phyloP scores from a whole-genome alignment of 2,113 vertebrate species.

The Okapia johnstoni region DNA sequence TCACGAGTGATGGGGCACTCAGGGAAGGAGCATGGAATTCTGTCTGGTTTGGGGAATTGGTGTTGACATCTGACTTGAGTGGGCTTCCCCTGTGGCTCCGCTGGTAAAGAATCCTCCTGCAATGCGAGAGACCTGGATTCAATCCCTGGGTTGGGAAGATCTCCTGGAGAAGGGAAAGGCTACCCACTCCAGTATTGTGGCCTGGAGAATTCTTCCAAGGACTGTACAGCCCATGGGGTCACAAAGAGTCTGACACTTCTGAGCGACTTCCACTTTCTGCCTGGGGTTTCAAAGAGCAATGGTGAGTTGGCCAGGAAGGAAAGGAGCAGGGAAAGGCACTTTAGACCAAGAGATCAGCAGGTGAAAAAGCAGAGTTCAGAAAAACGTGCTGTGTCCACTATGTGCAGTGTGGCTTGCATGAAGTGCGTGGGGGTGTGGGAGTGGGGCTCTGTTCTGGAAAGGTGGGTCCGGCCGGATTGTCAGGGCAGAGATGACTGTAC shows the following conservation, averaged over 20 bases:
- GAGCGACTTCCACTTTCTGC: background rate
- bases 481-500: background rate
- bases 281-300: background rate
- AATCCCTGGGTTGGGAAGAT: background rate
- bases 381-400: background rate
- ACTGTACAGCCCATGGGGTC: background rate
- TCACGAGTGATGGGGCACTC: background rate
- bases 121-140: background rate
- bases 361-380: background rate
- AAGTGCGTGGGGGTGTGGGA: accelerated
- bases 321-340: background rate
- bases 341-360: background rate
- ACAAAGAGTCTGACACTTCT: background rate
- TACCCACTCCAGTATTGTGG: background rate
- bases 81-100: background rate
- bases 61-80: background rate
- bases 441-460: background rate
- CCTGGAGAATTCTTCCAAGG: background rate
- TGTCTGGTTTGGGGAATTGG: background rate
- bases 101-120: background rate
- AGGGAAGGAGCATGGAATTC: background rate
- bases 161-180: background rate
- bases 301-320: background rate
- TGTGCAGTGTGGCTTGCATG: background rate
- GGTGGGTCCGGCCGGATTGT: background rate